Conservation (phyloP, 2,113 vertebrate genomes). For the Prietella phreatophila region DNA sequence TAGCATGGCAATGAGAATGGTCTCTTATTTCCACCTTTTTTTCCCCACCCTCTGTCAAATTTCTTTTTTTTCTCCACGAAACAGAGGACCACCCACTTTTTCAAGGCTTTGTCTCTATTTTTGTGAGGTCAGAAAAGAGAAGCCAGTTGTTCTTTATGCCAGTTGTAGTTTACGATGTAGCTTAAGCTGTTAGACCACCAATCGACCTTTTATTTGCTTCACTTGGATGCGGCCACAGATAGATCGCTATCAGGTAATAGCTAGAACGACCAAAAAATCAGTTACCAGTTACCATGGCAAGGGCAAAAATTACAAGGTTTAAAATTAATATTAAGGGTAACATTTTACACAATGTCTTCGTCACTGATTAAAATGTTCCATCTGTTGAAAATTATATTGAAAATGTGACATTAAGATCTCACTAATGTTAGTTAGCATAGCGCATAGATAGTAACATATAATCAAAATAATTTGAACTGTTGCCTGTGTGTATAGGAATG, state of each 20-base stretch:
- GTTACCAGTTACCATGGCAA: not conserved
- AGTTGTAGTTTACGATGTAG: conserved; percentile 75
- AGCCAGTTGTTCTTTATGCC: conserved; percentile 77
- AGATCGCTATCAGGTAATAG: conserved; percentile 49
- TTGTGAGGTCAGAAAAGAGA: conserved; percentile 71
- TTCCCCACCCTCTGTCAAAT: conserved; percentile 31
- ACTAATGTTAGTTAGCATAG: not conserved
- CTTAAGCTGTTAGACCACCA: conserved; percentile 76
- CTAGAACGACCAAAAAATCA: not conserved
- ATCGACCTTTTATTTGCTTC: conserved; percentile 68
- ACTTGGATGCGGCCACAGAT: conserved; percentile 40
- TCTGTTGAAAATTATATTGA: not conserved
- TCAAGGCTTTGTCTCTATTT: conserved; percentile 71
- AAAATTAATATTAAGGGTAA: too few relatives aligned
- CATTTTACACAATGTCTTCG: not conserved
- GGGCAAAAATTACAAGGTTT: not conserved
- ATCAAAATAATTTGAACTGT: not conserved
- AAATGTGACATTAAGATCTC: not conserved
- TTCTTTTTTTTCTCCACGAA: conserved; percentile 50
- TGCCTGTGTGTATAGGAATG: not conserved
- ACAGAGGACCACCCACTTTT: conserved; percentile 72
- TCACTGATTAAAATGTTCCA: not conserved
- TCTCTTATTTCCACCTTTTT: not conserved
- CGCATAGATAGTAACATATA: not conserved
- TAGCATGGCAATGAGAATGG: too few relatives aligned